Evolutionary conservation across 2,113 vertebrate species (phyloP).

Genomic region (Tapirus terrestris): DNA sequence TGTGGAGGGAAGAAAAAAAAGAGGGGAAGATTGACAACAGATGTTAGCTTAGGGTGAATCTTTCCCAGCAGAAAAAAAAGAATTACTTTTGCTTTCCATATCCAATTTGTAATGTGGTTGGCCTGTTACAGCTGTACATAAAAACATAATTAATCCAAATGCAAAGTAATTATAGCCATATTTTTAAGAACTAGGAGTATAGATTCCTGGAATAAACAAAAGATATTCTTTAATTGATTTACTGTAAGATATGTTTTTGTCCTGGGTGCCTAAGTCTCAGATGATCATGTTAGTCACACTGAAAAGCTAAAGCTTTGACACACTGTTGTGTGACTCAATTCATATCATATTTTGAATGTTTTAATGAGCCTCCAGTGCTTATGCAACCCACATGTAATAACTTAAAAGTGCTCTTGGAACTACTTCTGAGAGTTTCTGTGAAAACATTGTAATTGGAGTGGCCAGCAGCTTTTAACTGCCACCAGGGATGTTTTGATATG

Average conservation of each 20-base stretch:
- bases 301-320: constrained; percentile 35
- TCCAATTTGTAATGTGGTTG: not conserved
- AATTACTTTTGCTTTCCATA: constrained; percentile 41
- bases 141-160: constrained; percentile 27
- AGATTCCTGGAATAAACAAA: constrained; percentile 13
- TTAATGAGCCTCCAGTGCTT: constrained; percentile 67
- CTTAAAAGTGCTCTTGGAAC: constrained; percentile 72
- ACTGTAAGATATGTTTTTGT: not conserved
- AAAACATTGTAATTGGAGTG: constrained; percentile 73
- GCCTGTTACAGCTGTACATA: not conserved
- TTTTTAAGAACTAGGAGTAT: not conserved
- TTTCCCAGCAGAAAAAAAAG: not conserved
- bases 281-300: constrained; percentile 15
- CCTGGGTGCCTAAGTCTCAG: not conserved
- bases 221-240: not conserved
- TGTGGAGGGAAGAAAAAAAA: too few species aligned
- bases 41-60: too few species aligned
- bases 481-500: constrained; percentile 65
- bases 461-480: constrained; percentile 65
- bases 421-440: constrained; percentile 71
- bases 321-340: constrained; percentile 58
- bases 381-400: constrained; percentile 76
- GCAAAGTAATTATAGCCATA: not conserved
- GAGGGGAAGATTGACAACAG: too few species aligned
- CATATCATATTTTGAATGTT: constrained; percentile 53